Conservation (phyloP, 2,113 vertebrate genomes). For the Erpornis zantholeuca region DNA sequence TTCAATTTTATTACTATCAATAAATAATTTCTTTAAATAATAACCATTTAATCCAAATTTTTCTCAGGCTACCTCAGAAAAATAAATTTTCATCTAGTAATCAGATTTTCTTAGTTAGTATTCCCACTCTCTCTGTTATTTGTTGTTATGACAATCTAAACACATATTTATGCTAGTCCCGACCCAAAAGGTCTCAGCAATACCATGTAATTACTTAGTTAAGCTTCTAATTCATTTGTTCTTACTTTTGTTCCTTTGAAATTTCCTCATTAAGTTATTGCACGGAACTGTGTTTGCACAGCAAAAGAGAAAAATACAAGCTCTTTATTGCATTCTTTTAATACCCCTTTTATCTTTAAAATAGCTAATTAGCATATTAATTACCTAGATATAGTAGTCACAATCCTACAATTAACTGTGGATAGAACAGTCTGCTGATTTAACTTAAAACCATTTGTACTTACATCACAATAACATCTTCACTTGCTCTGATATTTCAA, state of each 20-base stretch:
- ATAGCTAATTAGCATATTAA: constrained; percentile 48
- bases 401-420: neutral
- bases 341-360: constrained; percentile 30
- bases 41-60: neutral
- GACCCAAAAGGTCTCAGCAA: neutral
- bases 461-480: neutral
- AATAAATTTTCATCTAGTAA: neutral
- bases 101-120: neutral
- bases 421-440: neutral
- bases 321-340: constrained; percentile 11
- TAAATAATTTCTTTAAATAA: neutral
- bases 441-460: neutral
- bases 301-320: constrained; percentile 25
- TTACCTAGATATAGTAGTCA: neutral
- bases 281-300: constrained; percentile 24
- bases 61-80: neutral
- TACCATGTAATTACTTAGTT: constrained; percentile 32
- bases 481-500: neutral
- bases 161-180: neutral
- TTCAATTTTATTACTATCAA: neutral
- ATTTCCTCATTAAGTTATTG: constrained; percentile 41
- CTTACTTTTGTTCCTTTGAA: constrained; percentile 40
- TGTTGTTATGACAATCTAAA: neutral
- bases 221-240: constrained; percentile 15
- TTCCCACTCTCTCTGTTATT: neutral